A percentile compares a stretch with the other conserved stretches of the same genome.
Conservation (phyloP, 2,113 vertebrate genomes). For the Shinisaurus crocodilurus region DNA sequence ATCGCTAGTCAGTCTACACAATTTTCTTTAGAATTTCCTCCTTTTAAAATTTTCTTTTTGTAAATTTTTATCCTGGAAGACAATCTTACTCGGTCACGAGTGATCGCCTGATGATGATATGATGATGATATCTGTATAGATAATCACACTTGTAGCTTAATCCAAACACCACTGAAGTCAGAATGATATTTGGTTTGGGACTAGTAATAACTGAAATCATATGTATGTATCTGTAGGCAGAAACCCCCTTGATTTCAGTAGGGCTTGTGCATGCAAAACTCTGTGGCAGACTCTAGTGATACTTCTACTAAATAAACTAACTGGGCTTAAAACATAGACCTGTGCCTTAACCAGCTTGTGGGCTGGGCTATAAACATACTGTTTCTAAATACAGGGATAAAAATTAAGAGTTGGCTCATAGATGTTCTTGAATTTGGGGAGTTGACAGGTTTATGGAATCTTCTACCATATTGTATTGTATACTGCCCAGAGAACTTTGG, state of each 20-base stretch:
- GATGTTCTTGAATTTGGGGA: no score
- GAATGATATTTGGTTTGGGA: neutral
- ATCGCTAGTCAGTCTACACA: no score
- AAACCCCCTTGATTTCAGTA: neutral
- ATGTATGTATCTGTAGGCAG: neutral
- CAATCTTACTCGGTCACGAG: no score
- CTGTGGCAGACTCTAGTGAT: neutral
- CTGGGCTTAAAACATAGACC: neutral
- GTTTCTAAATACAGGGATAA: neutral
- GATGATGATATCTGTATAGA: neutral
- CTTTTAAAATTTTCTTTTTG: no score
- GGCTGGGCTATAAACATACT: neutral
- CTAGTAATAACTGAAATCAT: neutral
- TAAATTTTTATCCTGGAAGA: no score
- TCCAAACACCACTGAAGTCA: neutral
- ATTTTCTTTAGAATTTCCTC: no score
- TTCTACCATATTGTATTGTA: no score
- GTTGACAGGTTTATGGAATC: no score
- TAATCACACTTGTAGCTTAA: neutral
- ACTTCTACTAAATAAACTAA: neutral
- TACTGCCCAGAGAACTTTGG: no score
- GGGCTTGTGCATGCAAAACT: neutral
- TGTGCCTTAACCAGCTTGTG: neutral
- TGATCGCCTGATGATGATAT: no score
- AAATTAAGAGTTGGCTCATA: no score